Evolutionary conservation across 2,113 vertebrate genomes (phyloP), one percentile per base, ranked within the genome.

Genomic region (Passer domesticus): DNA sequence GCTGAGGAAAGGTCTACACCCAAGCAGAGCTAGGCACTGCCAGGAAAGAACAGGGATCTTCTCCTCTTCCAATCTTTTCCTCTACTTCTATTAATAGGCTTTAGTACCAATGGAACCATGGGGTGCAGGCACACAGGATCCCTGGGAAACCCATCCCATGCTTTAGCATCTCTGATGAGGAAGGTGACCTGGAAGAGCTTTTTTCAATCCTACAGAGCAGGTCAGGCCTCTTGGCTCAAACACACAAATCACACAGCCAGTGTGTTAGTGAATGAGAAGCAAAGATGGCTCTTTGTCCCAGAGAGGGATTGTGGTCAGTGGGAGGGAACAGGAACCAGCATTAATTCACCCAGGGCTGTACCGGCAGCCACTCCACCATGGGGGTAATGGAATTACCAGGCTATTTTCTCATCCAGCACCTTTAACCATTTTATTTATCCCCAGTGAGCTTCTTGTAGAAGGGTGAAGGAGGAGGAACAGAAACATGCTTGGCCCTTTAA

Each of bases 251-350:
- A 63, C 67, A 31, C 39, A 91, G 49, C 28, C 37, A 24, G 31
- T 31, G 5, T 43, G 16, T n/a, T 79, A 68, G 44, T 58, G 82
- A 72, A 87, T 33, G 56, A 74, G n/a, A 35, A 78, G 76, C 56
- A 58, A 73, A 80, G 68, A 66, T 6, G 2, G 23, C 11, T 43
- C 35, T 70, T 43, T 47, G 33, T 96, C 52, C 77, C 3, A 4
- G 73, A 89, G 11, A 62, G 50, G 39, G 39, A 79, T 18, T 0
- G 1, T 35, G 56, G 27, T 20, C 0, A 0, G 49, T 56, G 52
- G 39, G 30, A 80, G 25, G 28, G 52, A 82, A 43, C 21, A 67
- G 69, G 44, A 82, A 41, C 13, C 0, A 0, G 31, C 50, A 27
- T 58, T 91, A 46, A 27, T 58, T 91, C 23, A 53, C 13, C 47